These are phyloP conservation scores for Mactromeris polynyma DNA, from an alignment of 2,888 invertebrate genomes.

Conservation along the genomic window DNA sequence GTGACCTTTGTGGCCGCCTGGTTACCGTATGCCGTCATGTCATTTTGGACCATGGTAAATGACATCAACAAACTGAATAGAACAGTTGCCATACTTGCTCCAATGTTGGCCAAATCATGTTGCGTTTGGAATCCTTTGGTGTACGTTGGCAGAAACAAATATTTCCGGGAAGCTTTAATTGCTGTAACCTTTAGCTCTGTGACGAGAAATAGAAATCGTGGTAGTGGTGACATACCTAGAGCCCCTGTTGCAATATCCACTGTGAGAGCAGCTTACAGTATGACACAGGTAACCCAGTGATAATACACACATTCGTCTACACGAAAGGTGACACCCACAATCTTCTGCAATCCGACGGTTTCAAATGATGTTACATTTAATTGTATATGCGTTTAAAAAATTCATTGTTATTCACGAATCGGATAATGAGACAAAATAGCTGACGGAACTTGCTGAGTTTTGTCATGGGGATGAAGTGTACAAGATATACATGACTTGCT, in stretches of 20 bases:
- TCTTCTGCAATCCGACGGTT: too few species aligned
- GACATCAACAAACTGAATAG: constrained; percentile 51
- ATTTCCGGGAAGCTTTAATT: constrained; percentile 65
- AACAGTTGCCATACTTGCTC: constrained; percentile 70
- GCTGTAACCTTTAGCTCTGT: neutral
- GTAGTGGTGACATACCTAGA: neutral
- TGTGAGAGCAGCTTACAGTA: neutral
- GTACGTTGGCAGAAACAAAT: constrained; percentile 74
- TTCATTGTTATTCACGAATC: too few species aligned
- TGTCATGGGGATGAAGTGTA: too few species aligned
- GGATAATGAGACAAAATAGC: too few species aligned
- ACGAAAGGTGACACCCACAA: too few species aligned
- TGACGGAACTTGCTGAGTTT: too few species aligned
- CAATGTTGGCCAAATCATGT: constrained; percentile 75
- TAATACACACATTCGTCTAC: too few species aligned
- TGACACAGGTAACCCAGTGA: too few species aligned
- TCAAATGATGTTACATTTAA: too few species aligned
- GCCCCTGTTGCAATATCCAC: neutral
- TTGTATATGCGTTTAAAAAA: too few species aligned
- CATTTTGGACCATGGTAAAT: constrained; percentile 71
- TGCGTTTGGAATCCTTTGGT: constrained; percentile 77
- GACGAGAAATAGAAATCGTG: too few species aligned
- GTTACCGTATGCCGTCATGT: constrained; percentile 78
- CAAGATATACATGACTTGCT: too few species aligned
- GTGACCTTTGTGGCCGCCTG: constrained; percentile 75